A percentile compares a stretch with the other conserved stretches of the same genome.
These are phyloP conservation scores for Abscondita cerata DNA, from an alignment of 2,888 invertebrate species.

Conservation along the genomic window DNA sequence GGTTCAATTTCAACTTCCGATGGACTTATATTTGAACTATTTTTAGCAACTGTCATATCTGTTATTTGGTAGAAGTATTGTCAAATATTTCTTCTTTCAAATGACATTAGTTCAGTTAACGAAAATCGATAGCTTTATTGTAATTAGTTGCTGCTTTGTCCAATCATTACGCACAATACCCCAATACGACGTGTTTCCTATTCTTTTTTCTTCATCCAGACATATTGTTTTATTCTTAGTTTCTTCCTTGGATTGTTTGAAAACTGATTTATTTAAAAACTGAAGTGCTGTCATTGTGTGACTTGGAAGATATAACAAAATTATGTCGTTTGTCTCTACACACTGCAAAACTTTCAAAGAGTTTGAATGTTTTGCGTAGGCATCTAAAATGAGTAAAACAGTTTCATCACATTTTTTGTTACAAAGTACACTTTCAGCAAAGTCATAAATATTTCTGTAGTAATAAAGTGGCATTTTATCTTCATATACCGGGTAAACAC, in stretches of 20 bases:
- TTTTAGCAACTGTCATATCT: background rate
- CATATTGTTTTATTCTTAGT: too few species aligned
- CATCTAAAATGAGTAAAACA: conserved; percentile 1
- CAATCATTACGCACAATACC: background rate
- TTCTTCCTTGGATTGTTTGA: too few species aligned
- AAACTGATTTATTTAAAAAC: background rate
- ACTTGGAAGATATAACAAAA: background rate
- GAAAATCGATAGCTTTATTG: background rate
- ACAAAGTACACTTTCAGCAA: background rate
- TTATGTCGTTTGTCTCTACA: background rate
- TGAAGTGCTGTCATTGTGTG: background rate
- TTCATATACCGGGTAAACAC: conserved; percentile 36
- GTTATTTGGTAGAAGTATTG: background rate
- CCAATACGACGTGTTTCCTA: too few species aligned
- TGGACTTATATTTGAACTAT: background rate
- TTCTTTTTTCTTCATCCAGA: too few species aligned
- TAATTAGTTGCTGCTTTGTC: background rate
- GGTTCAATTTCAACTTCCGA: conserved; percentile 1
- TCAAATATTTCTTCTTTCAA: background rate
- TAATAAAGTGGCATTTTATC: conserved; percentile 38
- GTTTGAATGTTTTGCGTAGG: background rate
- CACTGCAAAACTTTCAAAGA: background rate
- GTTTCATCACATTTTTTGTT: background rate
- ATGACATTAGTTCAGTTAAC: background rate
- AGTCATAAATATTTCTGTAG: background rate